Conservation (phyloP, 2,888 invertebrate genomes). For the Halocaridina rubra region DNA sequence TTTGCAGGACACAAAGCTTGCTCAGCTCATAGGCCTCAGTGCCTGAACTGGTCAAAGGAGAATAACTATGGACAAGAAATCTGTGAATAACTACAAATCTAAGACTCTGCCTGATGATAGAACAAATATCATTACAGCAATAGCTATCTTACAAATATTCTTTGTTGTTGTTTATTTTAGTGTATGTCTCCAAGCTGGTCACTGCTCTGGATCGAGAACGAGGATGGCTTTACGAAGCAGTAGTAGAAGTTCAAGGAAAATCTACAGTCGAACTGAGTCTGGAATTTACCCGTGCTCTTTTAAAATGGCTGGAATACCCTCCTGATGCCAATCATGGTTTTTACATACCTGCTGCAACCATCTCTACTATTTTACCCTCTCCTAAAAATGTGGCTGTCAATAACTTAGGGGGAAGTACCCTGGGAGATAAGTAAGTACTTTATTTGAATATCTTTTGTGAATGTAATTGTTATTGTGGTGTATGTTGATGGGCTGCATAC, state of each 20-base stretch:
- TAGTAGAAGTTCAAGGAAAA: constrained; percentile 75
- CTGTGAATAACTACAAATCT: no score
- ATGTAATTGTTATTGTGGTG: no score
- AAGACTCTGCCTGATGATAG: no score
- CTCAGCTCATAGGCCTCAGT: no score
- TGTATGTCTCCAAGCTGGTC: constrained; percentile 60
- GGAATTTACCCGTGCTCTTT: constrained; percentile 93
- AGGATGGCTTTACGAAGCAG: constrained; percentile 89
- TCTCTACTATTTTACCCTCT: constrained; percentile 82
- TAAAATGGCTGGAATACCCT: constrained; percentile 99
- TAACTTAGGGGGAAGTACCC: constrained; percentile 67
- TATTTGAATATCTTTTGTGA: no score
- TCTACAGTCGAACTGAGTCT: constrained; percentile 85
- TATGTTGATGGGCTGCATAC: no score
- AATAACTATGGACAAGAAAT: no score
- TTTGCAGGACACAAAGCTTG: no score
- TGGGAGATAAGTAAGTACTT: constrained; percentile 67
- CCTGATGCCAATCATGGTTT: constrained; percentile 99
- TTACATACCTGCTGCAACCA: constrained; percentile 89
- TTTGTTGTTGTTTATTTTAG: not conserved
- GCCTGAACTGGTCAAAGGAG: no score
- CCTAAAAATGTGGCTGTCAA: constrained; percentile 81
- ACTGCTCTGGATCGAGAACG: constrained; percentile 87
- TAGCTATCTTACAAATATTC: no score
- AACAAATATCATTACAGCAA: no score